A percentile compares a stretch with the other conserved stretches of the same genome.
Evolutionary conservation across 2,113 vertebrate genomes (phyloP).

Genomic region (Andinoacara biseriatus): DNA sequence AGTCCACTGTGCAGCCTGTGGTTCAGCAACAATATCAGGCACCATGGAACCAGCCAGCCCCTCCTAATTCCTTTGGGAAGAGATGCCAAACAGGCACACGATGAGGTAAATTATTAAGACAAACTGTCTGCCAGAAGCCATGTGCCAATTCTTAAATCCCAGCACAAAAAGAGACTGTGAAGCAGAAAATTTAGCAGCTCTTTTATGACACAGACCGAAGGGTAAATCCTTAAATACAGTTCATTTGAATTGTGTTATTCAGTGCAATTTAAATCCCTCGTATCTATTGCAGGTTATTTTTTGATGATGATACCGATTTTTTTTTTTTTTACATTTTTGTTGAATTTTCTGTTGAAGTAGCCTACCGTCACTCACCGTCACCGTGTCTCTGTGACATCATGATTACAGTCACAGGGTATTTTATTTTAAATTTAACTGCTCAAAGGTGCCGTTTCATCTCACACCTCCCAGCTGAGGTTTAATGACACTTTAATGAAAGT

Average conservation of each 20-base stretch:
- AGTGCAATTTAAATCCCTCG: not conserved
- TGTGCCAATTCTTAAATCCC: constrained; percentile 2
- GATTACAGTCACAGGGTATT: not conserved
- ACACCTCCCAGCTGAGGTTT: not conserved
- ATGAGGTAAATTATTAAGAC: constrained; percentile 31
- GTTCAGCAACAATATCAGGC: constrained; percentile 14
- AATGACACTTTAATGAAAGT: not conserved
- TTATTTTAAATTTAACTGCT: not conserved
- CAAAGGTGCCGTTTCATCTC: not conserved
- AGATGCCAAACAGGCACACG: constrained; percentile 12
- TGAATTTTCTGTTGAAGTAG: not conserved
- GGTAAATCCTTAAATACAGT: not conserved
- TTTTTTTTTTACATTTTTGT: too few relatives aligned
- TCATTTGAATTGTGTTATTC: not conserved
- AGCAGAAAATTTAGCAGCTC: not conserved
- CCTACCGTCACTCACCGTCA: not conserved
- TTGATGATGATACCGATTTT: not conserved
- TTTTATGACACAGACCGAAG: not conserved
- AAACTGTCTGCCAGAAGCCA: not conserved
- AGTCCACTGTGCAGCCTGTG: not conserved
- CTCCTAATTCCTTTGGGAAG: not conserved
- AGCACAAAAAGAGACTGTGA: not conserved
- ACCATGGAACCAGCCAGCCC: not conserved
- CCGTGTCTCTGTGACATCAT: not conserved
- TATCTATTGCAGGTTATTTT: not conserved